These are phyloP conservation scores for Raphicerus campestris DNA, from an alignment of 2,113 vertebrate genomes.

Conservation along the genomic window DNA sequence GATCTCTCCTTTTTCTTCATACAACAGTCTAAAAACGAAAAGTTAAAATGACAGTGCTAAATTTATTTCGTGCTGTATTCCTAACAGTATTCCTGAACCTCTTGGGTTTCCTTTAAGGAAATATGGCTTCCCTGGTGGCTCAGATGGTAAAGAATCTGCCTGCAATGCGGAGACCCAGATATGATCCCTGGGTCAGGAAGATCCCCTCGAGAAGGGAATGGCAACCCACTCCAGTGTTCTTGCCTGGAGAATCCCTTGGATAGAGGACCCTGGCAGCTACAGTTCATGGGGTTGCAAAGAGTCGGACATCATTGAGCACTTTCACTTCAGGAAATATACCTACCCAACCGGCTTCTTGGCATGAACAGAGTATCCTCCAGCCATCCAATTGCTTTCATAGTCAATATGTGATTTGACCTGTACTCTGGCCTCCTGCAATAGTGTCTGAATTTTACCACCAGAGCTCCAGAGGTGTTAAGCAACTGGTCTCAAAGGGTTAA, in stretches of 20 bases:
- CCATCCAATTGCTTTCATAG: background rate
- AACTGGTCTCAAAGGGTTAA: background rate
- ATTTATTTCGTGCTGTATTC: background rate
- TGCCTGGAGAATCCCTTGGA: background rate
- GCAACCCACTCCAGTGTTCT: background rate
- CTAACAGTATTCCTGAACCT: background rate
- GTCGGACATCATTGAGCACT: rapidly evolving
- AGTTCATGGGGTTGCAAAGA: background rate
- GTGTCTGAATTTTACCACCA: background rate
- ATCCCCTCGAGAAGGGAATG: background rate
- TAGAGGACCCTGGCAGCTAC: background rate
- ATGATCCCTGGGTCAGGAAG: background rate
- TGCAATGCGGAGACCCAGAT: background rate
- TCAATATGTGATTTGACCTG: background rate
- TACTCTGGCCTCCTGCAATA: background rate
- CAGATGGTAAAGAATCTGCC: background rate
- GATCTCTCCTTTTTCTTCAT: background rate
- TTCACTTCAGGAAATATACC: background rate
- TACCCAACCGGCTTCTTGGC: background rate
- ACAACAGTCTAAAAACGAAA: background rate
- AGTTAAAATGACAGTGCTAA: background rate
- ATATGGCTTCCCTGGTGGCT: background rate
- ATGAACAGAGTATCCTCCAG: background rate
- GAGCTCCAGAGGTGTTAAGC: background rate
- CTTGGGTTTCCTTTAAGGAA: background rate